These are phyloP conservation scores for Eublepharis macularius DNA, from an alignment of 2,113 vertebrate species.

Conservation along the genomic window DNA sequence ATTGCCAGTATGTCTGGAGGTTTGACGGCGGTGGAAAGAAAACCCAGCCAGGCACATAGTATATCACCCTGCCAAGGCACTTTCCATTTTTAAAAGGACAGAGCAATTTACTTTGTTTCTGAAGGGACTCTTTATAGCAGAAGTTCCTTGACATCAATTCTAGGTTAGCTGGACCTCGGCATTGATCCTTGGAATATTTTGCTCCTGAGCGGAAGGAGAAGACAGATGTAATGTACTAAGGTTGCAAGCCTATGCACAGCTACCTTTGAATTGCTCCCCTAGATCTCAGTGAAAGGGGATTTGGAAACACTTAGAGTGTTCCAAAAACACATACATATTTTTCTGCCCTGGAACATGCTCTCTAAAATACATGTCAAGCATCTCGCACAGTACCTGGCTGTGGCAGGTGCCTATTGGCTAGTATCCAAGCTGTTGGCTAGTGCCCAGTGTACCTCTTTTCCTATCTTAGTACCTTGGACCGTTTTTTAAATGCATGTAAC, in stretches of 20 bases:
- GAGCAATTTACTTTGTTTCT: conserved; percentile 39
- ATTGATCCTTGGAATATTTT: background rate
- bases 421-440: background rate
- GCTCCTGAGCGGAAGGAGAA: background rate
- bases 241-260: too few relatives aligned
- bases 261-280: too few relatives aligned
- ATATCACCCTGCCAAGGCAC: conserved; percentile 40
- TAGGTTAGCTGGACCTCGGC: background rate
- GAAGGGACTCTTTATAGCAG: conserved; percentile 30
- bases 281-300: background rate
- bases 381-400: background rate
- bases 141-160: conserved; percentile 27
- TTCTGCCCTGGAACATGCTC: background rate
- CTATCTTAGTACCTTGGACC: background rate
- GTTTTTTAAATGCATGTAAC: background rate
- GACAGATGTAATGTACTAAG: too few relatives aligned
- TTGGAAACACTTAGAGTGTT: too few relatives aligned
- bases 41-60: conserved; percentile 53
- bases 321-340: background rate
- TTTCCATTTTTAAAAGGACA: conserved; percentile 52
- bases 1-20: conserved; percentile 32
- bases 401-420: background rate
- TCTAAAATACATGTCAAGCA: background rate
- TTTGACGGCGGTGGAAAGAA: conserved; percentile 42
- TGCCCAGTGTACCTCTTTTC: background rate